Percentiles rank a stretch among this genome's conserved stretches.
These are phyloP conservation scores for Brenthis ino DNA, from an alignment of 2,888 invertebrate genomes.

Conservation along the genomic window DNA sequence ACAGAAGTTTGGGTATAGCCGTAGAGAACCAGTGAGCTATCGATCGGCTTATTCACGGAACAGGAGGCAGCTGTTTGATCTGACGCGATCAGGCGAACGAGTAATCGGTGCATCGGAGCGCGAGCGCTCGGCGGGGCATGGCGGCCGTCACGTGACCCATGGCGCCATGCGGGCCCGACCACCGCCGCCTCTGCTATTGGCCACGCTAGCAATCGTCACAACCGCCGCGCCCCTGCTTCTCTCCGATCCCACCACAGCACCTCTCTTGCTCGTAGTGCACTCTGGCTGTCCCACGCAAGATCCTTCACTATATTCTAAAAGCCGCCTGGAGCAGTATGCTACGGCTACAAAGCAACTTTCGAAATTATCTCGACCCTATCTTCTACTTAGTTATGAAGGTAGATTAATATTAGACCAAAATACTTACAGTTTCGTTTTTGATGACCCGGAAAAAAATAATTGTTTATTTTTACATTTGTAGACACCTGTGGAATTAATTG, in stretches of 20 bases:
- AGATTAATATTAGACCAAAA: neutral
- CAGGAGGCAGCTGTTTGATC: conserved; percentile 53
- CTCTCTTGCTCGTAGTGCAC: conserved; percentile 59
- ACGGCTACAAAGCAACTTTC: conserved; percentile 26
- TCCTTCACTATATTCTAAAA: conserved; percentile 39
- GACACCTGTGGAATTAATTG: conserved; percentile 63
- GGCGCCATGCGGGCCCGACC: conserved; percentile 60
- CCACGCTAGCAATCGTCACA: conserved; percentile 45
- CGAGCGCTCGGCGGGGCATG: conserved; percentile 39
- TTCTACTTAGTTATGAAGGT: conserved; percentile 51
- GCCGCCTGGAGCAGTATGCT: conserved; percentile 34
- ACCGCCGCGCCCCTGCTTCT: conserved; percentile 51
- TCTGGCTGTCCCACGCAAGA: conserved; percentile 48
- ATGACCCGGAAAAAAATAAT: neutral
- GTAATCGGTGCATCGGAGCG: conserved; percentile 45
- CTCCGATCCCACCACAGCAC: conserved; percentile 36
- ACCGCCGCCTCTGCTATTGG: conserved; percentile 45
- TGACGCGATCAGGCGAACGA: conserved; percentile 49
- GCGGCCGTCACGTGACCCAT: conserved; percentile 43
- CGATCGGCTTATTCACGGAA: conserved; percentile 46
- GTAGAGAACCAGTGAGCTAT: conserved; percentile 29
- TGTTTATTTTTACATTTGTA: conserved; percentile 35
- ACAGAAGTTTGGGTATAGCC: neutral
- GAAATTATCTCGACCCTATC: conserved; percentile 38
- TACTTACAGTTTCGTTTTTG: neutral